Conservation (phyloP, 2,113 vertebrate species). For the Pituophis catenifer region DNA sequence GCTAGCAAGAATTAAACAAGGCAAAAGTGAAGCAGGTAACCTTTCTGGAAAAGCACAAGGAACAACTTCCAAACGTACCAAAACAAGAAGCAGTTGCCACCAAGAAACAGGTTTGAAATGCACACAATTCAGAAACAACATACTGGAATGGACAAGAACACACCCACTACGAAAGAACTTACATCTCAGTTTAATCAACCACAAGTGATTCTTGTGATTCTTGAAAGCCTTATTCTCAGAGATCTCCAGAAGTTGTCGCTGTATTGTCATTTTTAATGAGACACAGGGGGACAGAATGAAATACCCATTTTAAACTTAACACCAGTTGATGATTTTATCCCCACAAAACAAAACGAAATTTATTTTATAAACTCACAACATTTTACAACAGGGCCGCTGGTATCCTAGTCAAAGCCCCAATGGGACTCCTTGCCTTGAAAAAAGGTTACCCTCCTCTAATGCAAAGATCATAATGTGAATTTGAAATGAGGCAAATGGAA, state of each 20-base stretch:
- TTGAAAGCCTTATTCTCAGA: background rate
- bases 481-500: background rate
- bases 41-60: background rate
- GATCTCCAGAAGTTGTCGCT: background rate
- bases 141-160: background rate
- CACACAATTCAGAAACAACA: background rate
- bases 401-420: background rate
- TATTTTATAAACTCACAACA: background rate
- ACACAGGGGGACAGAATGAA: background rate
- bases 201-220: background rate
- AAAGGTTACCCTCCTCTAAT: background rate
- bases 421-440: background rate
- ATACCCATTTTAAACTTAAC: background rate
- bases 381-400: background rate
- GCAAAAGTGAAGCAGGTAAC: fast-evolving
- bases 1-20: background rate
- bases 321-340: background rate
- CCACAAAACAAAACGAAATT: background rate
- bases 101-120: background rate
- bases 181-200: background rate
- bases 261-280: background rate
- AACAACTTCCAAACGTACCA: background rate
- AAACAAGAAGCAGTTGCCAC: background rate
- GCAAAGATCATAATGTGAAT: background rate
- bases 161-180: background rate